phyloP scores from a whole-genome alignment of 2,797 vertebrate genomes.

The Falco peregrinus region DNA sequence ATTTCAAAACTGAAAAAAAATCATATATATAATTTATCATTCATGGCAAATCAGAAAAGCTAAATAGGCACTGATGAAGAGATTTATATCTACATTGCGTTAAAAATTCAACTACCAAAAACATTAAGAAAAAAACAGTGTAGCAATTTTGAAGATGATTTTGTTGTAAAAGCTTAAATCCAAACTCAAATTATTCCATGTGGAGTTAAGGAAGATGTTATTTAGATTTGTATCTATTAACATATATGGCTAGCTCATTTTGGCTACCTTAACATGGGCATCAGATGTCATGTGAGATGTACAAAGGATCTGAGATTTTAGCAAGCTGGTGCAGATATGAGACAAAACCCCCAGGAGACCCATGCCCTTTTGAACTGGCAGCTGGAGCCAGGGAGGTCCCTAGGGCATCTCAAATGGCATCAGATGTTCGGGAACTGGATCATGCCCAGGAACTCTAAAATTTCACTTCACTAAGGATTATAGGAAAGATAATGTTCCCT shows the following conservation, averaged over 20 bases:
- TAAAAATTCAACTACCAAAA: neutral
- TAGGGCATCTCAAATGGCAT: neutral
- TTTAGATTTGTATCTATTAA: neutral
- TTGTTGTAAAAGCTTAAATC: neutral
- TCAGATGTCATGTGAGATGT: neutral
- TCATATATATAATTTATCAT: neutral
- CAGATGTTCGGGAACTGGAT: neutral
- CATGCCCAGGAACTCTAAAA: neutral
- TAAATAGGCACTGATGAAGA: neutral
- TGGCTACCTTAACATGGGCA: neutral
- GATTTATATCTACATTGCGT: neutral
- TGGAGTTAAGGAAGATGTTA: neutral
- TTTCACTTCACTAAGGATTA: neutral
- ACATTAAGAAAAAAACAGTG: neutral
- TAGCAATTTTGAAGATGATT: neutral
- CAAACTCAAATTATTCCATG: neutral
- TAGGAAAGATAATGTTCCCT: neutral
- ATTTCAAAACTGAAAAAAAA: neutral
- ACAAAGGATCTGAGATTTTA: neutral
- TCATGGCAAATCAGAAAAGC: neutral
- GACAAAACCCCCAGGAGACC: neutral
- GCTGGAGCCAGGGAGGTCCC: neutral
- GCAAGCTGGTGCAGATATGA: neutral
- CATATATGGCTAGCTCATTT: neutral
- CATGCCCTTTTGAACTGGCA: neutral